phyloP scores from a whole-genome alignment of 2,113 vertebrate species.

The Nannobrachium achirus region DNA sequence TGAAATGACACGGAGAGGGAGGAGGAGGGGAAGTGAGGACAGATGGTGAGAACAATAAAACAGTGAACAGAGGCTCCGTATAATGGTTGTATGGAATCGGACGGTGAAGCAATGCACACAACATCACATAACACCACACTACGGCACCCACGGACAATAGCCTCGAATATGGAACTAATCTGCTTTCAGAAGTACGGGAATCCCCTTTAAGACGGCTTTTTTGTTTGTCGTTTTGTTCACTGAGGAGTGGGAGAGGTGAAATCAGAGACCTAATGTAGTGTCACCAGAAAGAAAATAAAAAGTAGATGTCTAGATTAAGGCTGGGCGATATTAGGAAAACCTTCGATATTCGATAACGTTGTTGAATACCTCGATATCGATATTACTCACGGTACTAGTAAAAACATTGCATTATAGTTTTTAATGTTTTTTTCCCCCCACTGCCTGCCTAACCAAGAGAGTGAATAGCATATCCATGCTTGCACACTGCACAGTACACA shows the following conservation, averaged over 20 bases:
- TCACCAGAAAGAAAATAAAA: neutral
- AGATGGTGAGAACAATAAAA: slow-evolving; percentile 62
- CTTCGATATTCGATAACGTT: too few relatives aligned
- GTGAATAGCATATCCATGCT: too few relatives aligned
- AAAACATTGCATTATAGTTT: too few relatives aligned
- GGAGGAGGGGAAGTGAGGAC: slow-evolving; percentile 34
- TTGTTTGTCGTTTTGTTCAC: neutral
- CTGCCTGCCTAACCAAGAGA: too few relatives aligned
- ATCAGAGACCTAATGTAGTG: neutral
- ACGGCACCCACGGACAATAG: neutral
- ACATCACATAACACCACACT: slow-evolving; percentile 4
- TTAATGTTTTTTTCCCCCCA: too few relatives aligned
- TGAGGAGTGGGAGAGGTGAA: neutral
- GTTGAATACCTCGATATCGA: too few relatives aligned
- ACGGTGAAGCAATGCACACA: slow-evolving; percentile 11
- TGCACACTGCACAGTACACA: too few relatives aligned
- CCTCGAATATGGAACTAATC: neutral
- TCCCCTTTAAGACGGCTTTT: neutral
- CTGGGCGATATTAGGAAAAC: too few relatives aligned
- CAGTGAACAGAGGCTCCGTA: slow-evolving; percentile 41
- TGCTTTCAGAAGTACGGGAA: neutral
- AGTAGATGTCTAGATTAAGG: slow-evolving; percentile 11
- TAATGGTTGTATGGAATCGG: neutral
- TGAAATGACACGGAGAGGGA: slow-evolving; percentile 26
- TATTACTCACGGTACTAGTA: too few relatives aligned